These are phyloP conservation scores for Alligator sinensis DNA, from an alignment of 2,113 vertebrate genomes.

Conservation along the genomic window DNA sequence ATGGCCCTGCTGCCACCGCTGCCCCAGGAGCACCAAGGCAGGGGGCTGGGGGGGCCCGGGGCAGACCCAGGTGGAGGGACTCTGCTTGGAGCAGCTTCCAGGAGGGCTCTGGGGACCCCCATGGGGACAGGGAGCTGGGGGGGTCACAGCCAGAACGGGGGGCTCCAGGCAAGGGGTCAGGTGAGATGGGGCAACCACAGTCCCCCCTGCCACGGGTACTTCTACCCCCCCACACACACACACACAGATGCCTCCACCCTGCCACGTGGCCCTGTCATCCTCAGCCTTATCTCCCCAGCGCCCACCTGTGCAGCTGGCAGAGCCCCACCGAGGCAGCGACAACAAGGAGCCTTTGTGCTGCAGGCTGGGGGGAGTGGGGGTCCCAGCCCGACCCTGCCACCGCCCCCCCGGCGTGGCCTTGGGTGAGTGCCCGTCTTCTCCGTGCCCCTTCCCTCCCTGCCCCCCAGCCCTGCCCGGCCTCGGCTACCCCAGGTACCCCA, in stretches of 20 bases:
- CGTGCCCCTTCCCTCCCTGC: no score
- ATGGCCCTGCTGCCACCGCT: not conserved
- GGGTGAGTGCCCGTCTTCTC: not conserved
- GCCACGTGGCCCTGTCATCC: not conserved
- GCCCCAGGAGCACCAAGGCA: not conserved
- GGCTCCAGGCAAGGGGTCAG: not conserved
- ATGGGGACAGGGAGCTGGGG: not conserved
- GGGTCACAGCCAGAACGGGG: not conserved
- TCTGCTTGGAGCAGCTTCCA: fast-evolving
- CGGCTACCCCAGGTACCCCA: fast-evolving
- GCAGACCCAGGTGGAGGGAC: not conserved
- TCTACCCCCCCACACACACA: not conserved
- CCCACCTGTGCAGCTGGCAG: not conserved
- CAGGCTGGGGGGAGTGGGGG: not conserved
- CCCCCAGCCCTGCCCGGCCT: not conserved
- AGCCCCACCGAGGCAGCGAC: not conserved
- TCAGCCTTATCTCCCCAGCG: not conserved
- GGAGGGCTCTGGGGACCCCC: conserved; percentile 26
- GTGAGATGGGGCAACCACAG: not conserved
- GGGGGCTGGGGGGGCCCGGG: not conserved
- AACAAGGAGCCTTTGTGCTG: not conserved
- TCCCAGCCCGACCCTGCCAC: not conserved
- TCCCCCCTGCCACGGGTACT: not conserved
- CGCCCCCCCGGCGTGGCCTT: fast-evolving
- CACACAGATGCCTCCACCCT: not conserved